These are phyloP conservation scores for Heteractis magnifica DNA, from an alignment of 92 coral and sea anemone genomes.

Conservation along the genomic window DNA sequence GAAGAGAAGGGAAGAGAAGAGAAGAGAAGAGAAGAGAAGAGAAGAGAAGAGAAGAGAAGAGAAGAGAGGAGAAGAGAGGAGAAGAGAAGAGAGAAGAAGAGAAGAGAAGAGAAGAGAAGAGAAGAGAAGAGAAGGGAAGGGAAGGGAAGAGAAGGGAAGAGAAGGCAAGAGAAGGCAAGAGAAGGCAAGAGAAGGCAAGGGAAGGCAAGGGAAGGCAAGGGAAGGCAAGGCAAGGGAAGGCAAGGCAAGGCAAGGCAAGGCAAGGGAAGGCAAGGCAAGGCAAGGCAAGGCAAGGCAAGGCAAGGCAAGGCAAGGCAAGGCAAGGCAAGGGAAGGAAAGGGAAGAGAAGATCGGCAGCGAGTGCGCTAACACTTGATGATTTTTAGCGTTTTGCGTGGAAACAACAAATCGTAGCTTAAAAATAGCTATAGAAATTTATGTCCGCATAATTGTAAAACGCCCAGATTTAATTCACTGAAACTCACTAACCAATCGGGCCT, in stretches of 20 bases:
- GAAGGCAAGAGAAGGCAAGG: not conserved
- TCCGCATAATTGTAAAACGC: too few species aligned
- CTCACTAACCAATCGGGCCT: too few species aligned
- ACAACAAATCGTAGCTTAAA: too few species aligned
- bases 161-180: not conserved
- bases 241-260: not conserved
- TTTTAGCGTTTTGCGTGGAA: too few species aligned
- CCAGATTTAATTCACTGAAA: too few species aligned
- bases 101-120: conserved; percentile 15
- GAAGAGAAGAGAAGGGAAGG: conserved; percentile 4
- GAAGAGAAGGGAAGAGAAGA: too few species aligned
- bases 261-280: not conserved
- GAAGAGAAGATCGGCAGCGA: too few species aligned
- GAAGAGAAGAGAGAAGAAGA: not conserved
- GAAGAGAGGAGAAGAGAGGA: not conserved
- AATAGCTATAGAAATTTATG: too few species aligned
- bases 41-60: not conserved
- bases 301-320: too few species aligned
- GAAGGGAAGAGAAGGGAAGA: conserved; percentile 1
- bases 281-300: too few species aligned
- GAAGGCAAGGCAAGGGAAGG: not conserved
- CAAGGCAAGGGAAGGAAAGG: too few species aligned
- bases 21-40: not conserved
- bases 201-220: not conserved
- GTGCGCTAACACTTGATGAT: too few species aligned